Evolutionary conservation across 2,113 vertebrate genomes (phyloP).

Genomic region (Protobothrops flavoviridis): DNA sequence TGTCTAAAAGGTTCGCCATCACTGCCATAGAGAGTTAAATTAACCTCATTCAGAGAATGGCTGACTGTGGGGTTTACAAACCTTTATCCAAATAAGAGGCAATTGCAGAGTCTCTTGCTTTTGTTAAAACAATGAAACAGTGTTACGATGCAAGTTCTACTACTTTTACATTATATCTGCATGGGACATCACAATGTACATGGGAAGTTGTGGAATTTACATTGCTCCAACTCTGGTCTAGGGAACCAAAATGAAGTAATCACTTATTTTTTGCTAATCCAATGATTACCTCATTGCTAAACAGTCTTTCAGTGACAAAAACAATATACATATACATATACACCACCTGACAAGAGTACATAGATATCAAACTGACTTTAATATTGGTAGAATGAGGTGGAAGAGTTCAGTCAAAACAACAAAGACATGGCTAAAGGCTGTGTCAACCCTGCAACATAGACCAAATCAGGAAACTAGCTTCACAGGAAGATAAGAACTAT

Average conservation of each 20-base stretch:
- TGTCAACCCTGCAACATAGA: background rate
- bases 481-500: background rate
- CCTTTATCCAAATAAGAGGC: background rate
- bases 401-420: background rate
- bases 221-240: background rate
- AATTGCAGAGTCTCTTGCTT: background rate
- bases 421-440: background rate
- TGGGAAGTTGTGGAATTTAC: background rate
- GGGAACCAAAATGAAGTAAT: too few relatives aligned
- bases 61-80: background rate
- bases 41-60: background rate
- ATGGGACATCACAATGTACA: background rate
- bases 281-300: too few relatives aligned
- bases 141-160: background rate
- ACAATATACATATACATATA: background rate
- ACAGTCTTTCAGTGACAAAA: background rate
- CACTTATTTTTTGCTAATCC: too few relatives aligned
- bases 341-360: background rate
- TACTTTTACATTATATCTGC: background rate
- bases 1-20: too few relatives aligned
- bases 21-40: background rate
- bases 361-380: background rate
- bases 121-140: background rate
- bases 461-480: background rate
- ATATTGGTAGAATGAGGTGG: background rate